Evolutionary conservation across 2,113 vertebrate genomes (phyloP), one percentile per base, ranked within the genome.

Genomic region (Machaerirhynchus nigripectus): DNA sequence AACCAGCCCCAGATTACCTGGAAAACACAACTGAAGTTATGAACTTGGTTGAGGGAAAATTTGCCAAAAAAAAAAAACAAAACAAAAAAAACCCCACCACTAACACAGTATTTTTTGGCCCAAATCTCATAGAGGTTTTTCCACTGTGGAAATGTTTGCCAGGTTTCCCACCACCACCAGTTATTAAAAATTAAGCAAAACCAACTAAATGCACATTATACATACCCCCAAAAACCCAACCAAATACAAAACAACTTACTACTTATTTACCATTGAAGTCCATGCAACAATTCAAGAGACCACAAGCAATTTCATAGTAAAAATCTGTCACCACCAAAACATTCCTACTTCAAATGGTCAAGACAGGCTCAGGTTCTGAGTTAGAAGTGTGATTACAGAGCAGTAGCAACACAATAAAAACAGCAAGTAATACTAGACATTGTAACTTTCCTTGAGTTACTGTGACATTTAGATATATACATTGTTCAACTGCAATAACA

Each of bases 191-290:
- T 9, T 0, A 87, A 70, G 35, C 5, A 42, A 63, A 91, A 37
- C 10, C 11, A 87, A 68, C 8, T 13, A 71, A 52, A 52, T 0
- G 1, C 7, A 42, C 5, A 39, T 33, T 27, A 35, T 9, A 30
- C 0, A 1, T 3, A 5, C 2, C 10, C 23, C 23, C 3, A 46
- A 28, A 60, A 83, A 4, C 30, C 4, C 7, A 76, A 46, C 1
- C 20, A 74, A 78, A 23, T 21, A 59, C 20, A 50, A 57, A 63
- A 7, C 46, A 59, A 17, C 11, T 44, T 35, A 50, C 13, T 80
- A 13, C 26, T 71, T 77, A 70, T 78, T 87, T 30, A 74, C 33
- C 15, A 46, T 13, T 49, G 33, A 89, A 74, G 10, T 15, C 26
- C n/a, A 68, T 10, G 31, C 10, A 18, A 21, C 22, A 42, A 52